Evolutionary conservation across 2,888 invertebrate genomes (phyloP).

Genomic region (Eupithecia subumbrata): DNA sequence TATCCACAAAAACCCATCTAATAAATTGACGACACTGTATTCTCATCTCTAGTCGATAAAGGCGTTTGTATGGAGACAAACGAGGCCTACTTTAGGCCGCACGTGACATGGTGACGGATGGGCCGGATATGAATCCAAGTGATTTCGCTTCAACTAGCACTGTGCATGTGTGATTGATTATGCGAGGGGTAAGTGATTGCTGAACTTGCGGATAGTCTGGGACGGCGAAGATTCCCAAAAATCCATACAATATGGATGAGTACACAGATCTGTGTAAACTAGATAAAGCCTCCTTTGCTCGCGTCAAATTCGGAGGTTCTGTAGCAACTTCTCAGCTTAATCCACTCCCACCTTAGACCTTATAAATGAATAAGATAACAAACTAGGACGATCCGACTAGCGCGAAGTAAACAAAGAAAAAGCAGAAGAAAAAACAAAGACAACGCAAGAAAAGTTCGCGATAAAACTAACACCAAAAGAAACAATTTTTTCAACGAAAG

Average conservation of each 20-base stretch:
- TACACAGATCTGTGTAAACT: not conserved
- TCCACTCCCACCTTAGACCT: not conserved
- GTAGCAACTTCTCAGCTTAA: not conserved
- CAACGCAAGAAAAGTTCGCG: not conserved
- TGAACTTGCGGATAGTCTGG: not conserved
- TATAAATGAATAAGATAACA: not conserved
- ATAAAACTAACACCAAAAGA: conserved; percentile 12
- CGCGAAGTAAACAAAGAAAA: not conserved
- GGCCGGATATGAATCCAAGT: conserved; percentile 13
- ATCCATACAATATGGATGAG: not conserved
- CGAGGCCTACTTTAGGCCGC: conserved; percentile 36
- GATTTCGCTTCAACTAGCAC: conserved; percentile 1
- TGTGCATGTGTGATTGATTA: conserved; percentile 10
- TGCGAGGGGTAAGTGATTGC: not conserved
- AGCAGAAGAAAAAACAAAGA: not conserved
- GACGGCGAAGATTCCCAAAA: not conserved
- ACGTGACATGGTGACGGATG: conserved; percentile 39
- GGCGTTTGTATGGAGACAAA: conserved; percentile 35
- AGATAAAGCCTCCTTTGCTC: not conserved
- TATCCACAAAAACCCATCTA: not conserved
- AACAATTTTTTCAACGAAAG: conserved; percentile 17
- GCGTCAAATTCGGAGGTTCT: not conserved
- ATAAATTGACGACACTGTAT: not conserved
- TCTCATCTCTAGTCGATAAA: conserved; percentile 12
- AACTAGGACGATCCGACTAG: not conserved